Percentiles rank a stretch among this genome's conserved stretches.
These are phyloP conservation scores for Drosophila leonis DNA, from an alignment of 2,888 invertebrate species.

Conservation along the genomic window DNA sequence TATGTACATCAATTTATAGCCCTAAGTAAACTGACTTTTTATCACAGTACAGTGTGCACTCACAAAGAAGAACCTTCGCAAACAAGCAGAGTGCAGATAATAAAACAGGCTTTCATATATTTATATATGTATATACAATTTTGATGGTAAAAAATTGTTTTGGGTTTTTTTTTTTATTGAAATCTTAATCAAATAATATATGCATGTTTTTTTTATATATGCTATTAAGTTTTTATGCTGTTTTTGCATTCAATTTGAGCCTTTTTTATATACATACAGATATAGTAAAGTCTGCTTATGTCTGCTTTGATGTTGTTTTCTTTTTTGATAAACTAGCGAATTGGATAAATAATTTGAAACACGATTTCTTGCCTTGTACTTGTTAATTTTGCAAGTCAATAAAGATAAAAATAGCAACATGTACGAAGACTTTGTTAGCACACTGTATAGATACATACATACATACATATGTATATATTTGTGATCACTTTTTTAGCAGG, in stretches of 20 bases:
- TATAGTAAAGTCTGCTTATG: not conserved
- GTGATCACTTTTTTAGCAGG: conserved; percentile 52
- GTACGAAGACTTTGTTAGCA: conserved; percentile 43
- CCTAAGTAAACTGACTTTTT: not conserved
- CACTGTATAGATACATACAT: conserved; percentile 29
- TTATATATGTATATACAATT: not conserved
- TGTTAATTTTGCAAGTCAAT: conserved; percentile 56
- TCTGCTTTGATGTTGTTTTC: not conserved
- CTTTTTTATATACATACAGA: not conserved
- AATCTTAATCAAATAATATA: not conserved
- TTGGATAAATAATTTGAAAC: conserved; percentile 34
- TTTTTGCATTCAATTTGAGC: conserved; percentile 7
- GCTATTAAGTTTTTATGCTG: not conserved
- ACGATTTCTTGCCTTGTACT: conserved; percentile 44
- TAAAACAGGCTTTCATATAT: not conserved
- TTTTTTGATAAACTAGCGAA: conserved; percentile 22
- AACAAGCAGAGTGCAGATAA: not conserved
- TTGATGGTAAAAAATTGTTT: not conserved
- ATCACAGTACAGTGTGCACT: not conserved
- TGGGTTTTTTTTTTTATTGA: not conserved
- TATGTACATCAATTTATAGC: not conserved
- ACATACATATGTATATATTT: not conserved
- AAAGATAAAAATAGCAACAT: conserved; percentile 48
- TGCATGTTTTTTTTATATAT: not conserved
- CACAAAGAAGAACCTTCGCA: not conserved